Conservation (phyloP, 64 coral and sea anemone species). For the Catalaphyllia jardinei region DNA sequence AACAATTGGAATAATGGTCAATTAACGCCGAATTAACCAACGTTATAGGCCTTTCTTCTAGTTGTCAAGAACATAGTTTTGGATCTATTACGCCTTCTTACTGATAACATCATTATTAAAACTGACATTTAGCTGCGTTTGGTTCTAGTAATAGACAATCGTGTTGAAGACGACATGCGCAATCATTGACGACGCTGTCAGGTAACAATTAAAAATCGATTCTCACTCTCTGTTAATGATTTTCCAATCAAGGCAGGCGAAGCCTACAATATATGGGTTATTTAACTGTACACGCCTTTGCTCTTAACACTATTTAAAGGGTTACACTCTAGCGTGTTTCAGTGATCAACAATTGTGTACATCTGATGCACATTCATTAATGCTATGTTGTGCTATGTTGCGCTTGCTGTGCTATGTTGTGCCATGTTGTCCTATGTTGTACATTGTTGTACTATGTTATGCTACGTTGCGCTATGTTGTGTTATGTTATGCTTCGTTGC, state of each 20-base stretch:
- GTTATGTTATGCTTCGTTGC: no score
- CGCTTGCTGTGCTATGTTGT: no score
- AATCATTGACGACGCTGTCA: slow-evolving; percentile 29
- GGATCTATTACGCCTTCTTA: not conserved
- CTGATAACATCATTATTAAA: not conserved
- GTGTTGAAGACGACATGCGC: not conserved
- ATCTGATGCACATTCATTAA: not conserved
- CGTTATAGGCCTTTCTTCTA: not conserved
- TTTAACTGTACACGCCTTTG: slow-evolving; percentile 15
- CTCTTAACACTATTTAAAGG: not conserved
- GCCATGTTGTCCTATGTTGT: no score
- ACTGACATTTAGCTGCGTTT: no score
- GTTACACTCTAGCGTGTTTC: not conserved
- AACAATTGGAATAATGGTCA: not conserved
- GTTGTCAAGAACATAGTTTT: not conserved
- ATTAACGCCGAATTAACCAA: not conserved
- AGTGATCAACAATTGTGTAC: slow-evolving; percentile 5
- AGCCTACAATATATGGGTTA: not conserved
- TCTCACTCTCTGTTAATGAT: no score
- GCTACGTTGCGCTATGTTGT: no score
- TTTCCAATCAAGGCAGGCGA: not conserved
- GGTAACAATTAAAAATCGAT: slow-evolving; percentile 28
- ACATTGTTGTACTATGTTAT: no score
- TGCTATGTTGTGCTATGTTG: no score
- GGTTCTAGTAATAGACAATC: no score